Evolutionary conservation across 1,140 invertebrate species (phyloP).

Genomic region (Microplitis demolitor): DNA sequence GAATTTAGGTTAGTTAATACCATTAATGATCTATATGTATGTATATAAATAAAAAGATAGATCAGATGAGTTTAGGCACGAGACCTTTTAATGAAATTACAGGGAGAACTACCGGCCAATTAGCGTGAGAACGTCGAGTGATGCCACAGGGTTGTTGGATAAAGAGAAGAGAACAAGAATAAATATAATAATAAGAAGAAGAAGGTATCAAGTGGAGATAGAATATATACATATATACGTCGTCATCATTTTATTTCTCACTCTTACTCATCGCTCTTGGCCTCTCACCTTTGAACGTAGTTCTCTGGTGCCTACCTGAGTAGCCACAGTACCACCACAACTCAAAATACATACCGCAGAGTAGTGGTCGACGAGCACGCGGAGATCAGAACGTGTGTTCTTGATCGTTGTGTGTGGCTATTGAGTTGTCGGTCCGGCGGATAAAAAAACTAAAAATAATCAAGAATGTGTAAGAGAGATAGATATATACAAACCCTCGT

Average conservation of each 20-base stretch:
- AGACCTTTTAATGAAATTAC: constrained; percentile 55
- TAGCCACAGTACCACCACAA: constrained; percentile 34
- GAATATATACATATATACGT: background rate
- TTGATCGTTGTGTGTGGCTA: constrained; percentile 39
- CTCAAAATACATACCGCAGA: background rate
- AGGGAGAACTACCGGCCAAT: constrained; percentile 51
- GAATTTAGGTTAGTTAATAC: too few species aligned
- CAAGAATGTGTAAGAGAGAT: constrained; percentile 4
- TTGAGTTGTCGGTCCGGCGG: constrained; percentile 37
- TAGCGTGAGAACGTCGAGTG: constrained; percentile 53
- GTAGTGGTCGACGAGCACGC: constrained; percentile 12
- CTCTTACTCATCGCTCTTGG: background rate
- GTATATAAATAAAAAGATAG: constrained; percentile 10
- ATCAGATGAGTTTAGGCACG: constrained; percentile 42
- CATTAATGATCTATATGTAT: background rate
- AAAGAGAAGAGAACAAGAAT: background rate
- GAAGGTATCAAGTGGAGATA: background rate
- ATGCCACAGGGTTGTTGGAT: constrained; percentile 32
- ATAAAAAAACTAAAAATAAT: background rate
- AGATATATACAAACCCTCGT: constrained; percentile 33
- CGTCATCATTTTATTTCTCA: background rate
- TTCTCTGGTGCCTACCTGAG: constrained; percentile 46
- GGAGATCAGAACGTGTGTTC: constrained; percentile 32
- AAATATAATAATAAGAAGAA: background rate
- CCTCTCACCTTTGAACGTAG: constrained; percentile 6